phyloP scores from a whole-genome alignment of 2,888 invertebrate species.

The Alviniconcha strummeri region DNA sequence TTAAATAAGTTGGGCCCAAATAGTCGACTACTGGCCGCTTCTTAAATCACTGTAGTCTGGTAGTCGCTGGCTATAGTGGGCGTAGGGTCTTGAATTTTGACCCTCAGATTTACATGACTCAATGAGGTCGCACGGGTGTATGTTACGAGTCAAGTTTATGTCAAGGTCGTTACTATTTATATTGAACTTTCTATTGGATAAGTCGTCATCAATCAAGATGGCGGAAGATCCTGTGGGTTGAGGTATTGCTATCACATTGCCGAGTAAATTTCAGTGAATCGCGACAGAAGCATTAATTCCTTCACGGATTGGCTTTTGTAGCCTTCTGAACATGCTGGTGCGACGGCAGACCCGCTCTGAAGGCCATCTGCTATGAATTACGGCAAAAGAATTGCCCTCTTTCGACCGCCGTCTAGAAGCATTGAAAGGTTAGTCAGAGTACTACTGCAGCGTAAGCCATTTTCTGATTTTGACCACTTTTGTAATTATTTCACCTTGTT shows the following conservation, averaged over 20 bases:
- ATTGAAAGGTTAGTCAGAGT: constrained; percentile 38
- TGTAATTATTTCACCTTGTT: no score
- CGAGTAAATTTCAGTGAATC: neutral
- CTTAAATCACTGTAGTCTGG: no score
- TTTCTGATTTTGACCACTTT: no score
- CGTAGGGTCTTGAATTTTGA: no score
- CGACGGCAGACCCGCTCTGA: constrained; percentile 12
- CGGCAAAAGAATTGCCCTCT: constrained; percentile 52
- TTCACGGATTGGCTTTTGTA: neutral
- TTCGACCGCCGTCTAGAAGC: constrained; percentile 45
- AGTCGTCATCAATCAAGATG: constrained; percentile 28
- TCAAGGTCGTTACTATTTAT: constrained; percentile 34
- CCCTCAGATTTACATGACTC: no score
- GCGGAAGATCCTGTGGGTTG: constrained; percentile 31
- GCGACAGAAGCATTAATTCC: neutral
- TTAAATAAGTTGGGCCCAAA: no score
- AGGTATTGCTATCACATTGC: neutral
- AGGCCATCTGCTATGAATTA: constrained; percentile 47
- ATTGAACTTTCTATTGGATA: constrained; percentile 10
- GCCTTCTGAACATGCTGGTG: constrained; percentile 19
- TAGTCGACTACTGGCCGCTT: no score
- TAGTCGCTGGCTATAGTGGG: no score
- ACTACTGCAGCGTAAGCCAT: no score
- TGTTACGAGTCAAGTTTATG: neutral
- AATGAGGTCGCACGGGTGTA: no score